A percentile compares a stretch with the other conserved stretches of the same genome.
phyloP scores from a whole-genome alignment of 35 echinoderm and acorn worm species.

The Lytechinus variegatus region DNA sequence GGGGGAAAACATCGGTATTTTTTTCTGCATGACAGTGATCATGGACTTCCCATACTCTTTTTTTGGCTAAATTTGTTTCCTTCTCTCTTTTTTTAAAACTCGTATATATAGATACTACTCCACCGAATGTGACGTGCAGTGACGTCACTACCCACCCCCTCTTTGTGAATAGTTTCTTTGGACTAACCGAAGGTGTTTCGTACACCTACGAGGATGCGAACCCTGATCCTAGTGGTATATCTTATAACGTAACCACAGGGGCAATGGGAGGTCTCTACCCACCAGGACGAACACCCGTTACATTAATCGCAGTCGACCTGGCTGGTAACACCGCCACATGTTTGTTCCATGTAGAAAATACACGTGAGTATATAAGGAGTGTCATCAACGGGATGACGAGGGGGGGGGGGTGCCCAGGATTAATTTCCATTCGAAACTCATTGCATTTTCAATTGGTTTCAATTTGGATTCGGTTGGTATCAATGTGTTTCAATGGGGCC shows the following conservation, averaged over 20 bases:
- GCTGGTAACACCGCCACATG: background rate
- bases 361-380: background rate
- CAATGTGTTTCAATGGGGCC: too few relatives aligned
- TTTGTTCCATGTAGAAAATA: background rate
- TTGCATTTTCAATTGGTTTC: too few relatives aligned
- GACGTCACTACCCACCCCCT: background rate
- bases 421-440: too few relatives aligned
- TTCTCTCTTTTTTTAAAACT: too few relatives aligned
- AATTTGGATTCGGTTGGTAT: too few relatives aligned
- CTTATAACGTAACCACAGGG: background rate
- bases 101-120: too few relatives aligned
- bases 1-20: too few relatives aligned
- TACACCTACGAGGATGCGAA: background rate
- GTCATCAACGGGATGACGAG: too few relatives aligned
- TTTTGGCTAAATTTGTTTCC: too few relatives aligned
- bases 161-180: background rate
- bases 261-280: background rate
- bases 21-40: too few relatives aligned
- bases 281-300: background rate
- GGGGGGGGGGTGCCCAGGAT: too few relatives aligned
- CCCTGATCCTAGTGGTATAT: background rate
- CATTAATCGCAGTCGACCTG: background rate
- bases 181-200: background rate
- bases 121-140: background rate
- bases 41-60: too few relatives aligned